Conservation (phyloP, 2,888 invertebrate species). For the Aspidapion aeneum region DNA sequence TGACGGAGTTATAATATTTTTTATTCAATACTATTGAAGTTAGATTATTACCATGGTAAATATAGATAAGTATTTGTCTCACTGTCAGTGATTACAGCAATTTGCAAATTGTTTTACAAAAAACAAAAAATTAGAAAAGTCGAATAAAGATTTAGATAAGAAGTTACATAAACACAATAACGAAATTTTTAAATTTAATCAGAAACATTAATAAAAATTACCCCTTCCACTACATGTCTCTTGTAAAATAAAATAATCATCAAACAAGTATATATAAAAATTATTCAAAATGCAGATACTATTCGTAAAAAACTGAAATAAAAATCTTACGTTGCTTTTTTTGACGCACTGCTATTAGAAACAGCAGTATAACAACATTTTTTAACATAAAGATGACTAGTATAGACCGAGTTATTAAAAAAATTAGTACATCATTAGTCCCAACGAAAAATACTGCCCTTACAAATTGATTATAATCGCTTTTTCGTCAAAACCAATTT, state of each 20-base stretch:
- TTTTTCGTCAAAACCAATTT: neutral
- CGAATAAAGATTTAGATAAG: no score
- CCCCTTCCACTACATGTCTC: slow-evolving; percentile 34
- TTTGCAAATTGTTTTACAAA: neutral
- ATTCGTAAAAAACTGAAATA: slow-evolving; percentile 30
- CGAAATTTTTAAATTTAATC: neutral
- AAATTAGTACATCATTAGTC: slow-evolving; percentile 20
- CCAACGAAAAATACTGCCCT: neutral
- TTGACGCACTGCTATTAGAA: no score
- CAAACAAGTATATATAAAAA: slow-evolving; percentile 28
- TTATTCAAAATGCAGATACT: slow-evolving; percentile 32
- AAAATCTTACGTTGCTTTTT: slow-evolving; percentile 26
- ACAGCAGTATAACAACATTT: slow-evolving; percentile 34
- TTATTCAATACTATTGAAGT: neutral
- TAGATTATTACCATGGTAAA: neutral
- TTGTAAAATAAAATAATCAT: slow-evolving; percentile 30
- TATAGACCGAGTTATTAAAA: slow-evolving; percentile 43
- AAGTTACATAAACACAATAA: neutral
- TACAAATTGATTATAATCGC: neutral
- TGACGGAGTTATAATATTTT: neutral
- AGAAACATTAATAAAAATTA: slow-evolving; percentile 25
- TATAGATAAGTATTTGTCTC: neutral
- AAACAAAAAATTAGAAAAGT: no score
- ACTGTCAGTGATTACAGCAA: neutral
- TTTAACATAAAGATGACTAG: slow-evolving; percentile 50